These are phyloP conservation scores for Typhlichthys subterraneus DNA, from an alignment of 2,797 vertebrate species.

Conservation along the genomic window DNA sequence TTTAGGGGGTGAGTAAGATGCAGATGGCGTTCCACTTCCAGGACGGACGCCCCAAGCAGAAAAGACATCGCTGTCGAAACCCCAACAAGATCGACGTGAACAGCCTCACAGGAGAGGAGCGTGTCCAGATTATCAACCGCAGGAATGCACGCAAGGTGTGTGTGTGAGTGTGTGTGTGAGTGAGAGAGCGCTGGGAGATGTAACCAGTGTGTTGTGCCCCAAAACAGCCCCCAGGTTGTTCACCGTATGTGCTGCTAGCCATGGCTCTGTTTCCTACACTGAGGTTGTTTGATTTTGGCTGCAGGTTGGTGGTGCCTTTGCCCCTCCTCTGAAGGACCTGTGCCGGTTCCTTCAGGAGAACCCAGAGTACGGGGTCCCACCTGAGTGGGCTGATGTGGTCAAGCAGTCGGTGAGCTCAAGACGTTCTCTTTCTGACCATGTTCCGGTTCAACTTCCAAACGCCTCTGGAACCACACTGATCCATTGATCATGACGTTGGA, in stretches of 20 bases:
- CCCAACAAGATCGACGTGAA: constrained; percentile 97
- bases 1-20: constrained; percentile 83
- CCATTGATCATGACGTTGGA: too few relatives aligned
- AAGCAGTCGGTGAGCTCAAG: constrained; percentile 92
- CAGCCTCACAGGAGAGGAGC: constrained; percentile 96
- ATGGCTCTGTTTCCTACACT: neutral
- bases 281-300: constrained; percentile 23
- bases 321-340: constrained; percentile 95
- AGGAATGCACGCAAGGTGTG: constrained; percentile 95
- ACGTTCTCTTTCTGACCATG: neutral
- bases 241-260: neutral
- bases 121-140: constrained; percentile 97
- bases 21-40: constrained; percentile 92
- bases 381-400: constrained; percentile 97
- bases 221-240: too few relatives aligned
- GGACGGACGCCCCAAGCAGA: constrained; percentile 95
- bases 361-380: constrained; percentile 96
- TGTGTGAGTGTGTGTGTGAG: constrained; percentile 4
- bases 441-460: neutral
- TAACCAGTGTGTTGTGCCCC: too few relatives aligned
- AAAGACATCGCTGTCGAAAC: constrained; percentile 95
- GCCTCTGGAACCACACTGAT: neutral
- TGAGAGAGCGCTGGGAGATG: neutral
- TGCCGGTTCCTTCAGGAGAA: constrained; percentile 97
- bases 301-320: constrained; percentile 97